Percentiles rank a stretch among this genome's conserved stretches.
Conservation (phyloP, 2,888 invertebrate genomes). For the Tethea ocularis region DNA sequence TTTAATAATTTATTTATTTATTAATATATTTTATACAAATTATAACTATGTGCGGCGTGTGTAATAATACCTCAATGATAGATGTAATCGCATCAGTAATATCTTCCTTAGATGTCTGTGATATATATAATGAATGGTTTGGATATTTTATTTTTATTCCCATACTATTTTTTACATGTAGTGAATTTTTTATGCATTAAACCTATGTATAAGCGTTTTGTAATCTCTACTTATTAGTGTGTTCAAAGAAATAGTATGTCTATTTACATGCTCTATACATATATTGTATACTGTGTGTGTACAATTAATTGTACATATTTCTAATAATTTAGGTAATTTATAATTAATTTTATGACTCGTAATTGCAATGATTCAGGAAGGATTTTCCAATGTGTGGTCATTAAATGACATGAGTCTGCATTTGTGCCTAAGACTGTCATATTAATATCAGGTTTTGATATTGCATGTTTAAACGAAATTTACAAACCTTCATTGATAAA, state of each 20-base stretch:
- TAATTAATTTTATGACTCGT: constrained; percentile 29
- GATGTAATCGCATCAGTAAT: constrained; percentile 55
- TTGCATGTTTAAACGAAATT: too few species aligned
- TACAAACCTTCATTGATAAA: background rate
- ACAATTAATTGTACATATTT: constrained; percentile 64
- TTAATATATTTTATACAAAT: constrained; percentile 44
- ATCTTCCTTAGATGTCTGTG: constrained; percentile 81
- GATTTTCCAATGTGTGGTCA: constrained; percentile 18
- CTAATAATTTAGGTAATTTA: constrained; percentile 49
- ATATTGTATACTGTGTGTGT: constrained; percentile 59
- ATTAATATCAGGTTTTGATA: constrained; percentile 18
- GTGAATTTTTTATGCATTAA: constrained; percentile 8
- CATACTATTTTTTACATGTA: constrained; percentile 34
- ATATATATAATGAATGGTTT: constrained; percentile 68
- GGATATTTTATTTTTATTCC: constrained; percentile 54
- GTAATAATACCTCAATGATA: constrained; percentile 70
- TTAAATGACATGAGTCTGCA: constrained; percentile 26
- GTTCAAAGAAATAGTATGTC: constrained; percentile 49
- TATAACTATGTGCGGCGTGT: constrained; percentile 46
- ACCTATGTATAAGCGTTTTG: constrained; percentile 29
- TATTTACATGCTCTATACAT: constrained; percentile 37
- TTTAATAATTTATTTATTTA: constrained; percentile 58
- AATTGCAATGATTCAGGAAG: constrained; percentile 2
- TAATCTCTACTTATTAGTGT: constrained; percentile 61
- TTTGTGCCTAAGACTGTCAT: constrained; percentile 34